Evolutionary conservation across 1,140 invertebrate species (phyloP), one percentile per base, ranked within the genome.

Genomic region (Akabosia matsudoensis): DNA sequence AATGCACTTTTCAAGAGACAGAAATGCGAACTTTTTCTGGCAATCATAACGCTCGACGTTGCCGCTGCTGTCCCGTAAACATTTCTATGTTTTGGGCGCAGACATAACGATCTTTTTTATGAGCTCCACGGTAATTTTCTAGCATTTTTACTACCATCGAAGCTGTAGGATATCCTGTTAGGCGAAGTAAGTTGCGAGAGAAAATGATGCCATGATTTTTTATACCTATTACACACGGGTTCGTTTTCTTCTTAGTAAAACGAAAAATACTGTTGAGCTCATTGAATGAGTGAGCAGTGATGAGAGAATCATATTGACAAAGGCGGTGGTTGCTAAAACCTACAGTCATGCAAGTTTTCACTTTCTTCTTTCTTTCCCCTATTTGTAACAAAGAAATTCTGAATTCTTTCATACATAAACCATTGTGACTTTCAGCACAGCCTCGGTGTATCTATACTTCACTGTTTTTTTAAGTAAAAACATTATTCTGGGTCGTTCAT

Each of bases 81-180:
- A 67, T 67, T 67, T 67, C 61, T 56, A 67, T 45, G 18, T 30
- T 67, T 67, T 30, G 31, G 61, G 61, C 61, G 61, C 61, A 67
- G 61, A 67, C 61, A 67, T 67, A 67, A 67, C 61, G 61, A 67
- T 67, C 61, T 67, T 31, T 67, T 67, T 67, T 67, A 67, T 67
- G 61, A 67, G 61, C 30, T 67, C 61, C n/a, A 67, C 61, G 31
- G 61, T 67, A 67, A 67, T 67, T 67, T 67, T 67, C 61, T 67
- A 67, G 26, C 61, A 67, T 67, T 67, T 67, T 67, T 67, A 67
- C 61, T 67, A 31, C 61, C 61, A 67, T 67, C 61, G 28, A 67
- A 67, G 61, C 61, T 67, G 61, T 67, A 67, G 61, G 61, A 67
- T 67, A 67, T 67, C 61, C 61, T 67, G 61, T 31, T 67, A 30